phyloP scores from a whole-genome alignment of 2,113 vertebrate species.

The Paracanthobrama guichenoti region DNA sequence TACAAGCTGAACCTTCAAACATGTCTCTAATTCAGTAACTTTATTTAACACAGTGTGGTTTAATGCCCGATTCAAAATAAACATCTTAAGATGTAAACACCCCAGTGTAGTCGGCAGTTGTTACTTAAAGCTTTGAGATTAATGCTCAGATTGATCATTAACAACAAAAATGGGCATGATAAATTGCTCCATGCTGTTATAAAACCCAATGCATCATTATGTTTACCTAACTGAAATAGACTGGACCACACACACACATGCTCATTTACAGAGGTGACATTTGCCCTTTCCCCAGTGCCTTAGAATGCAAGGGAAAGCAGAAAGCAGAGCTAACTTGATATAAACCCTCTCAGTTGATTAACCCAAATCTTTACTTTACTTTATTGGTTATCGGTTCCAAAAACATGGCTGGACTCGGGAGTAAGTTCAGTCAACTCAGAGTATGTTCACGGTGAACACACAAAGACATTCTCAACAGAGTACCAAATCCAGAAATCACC shows the following conservation, averaged over 20 bases:
- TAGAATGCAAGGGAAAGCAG: background rate
- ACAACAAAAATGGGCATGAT: slow-evolving; percentile 32
- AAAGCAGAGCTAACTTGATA: background rate
- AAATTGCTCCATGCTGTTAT: slow-evolving; percentile 1
- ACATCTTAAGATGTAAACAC: background rate
- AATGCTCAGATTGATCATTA: slow-evolving; percentile 17
- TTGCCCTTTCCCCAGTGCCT: slow-evolving; percentile 63
- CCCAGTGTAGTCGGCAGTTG: background rate
- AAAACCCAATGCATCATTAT: slow-evolving; percentile 24
- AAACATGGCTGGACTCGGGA: background rate
- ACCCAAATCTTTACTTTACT: background rate
- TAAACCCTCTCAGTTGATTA: background rate
- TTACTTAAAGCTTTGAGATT: slow-evolving; percentile 27
- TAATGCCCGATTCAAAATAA: slow-evolving; percentile 18
- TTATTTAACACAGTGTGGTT: slow-evolving; percentile 27
- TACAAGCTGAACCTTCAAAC: slow-evolving; percentile 26
- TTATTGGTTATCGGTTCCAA: background rate
- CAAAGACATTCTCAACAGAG: background rate
- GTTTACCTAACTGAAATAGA: slow-evolving; percentile 38
- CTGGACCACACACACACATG: slow-evolving; percentile 37
- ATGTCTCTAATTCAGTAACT: slow-evolving; percentile 9
- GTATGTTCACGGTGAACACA: background rate
- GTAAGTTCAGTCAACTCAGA: background rate
- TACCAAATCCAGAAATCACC: background rate
- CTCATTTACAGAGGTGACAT: slow-evolving; percentile 3